Conservation (phyloP, 1,140 invertebrate species). For the Apis cerana region DNA sequence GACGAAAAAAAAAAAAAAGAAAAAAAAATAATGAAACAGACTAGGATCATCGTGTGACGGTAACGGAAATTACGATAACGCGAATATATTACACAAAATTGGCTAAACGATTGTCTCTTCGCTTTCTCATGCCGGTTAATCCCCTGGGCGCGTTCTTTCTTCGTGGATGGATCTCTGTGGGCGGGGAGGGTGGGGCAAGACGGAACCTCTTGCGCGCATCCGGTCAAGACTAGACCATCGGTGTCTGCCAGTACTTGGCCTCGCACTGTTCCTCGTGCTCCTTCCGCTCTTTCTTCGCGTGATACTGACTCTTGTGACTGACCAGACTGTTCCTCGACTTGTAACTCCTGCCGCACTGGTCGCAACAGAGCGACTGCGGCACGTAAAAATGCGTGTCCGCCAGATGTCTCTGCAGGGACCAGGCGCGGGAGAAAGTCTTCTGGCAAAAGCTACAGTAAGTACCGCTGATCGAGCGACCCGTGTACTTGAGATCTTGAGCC, state of each 20-base stretch:
- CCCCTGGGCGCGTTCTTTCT: neutral
- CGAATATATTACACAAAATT: neutral
- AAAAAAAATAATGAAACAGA: no score
- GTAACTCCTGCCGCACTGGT: slow-evolving; percentile 81
- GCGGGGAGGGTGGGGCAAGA: neutral
- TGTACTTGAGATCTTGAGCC: slow-evolving; percentile 47
- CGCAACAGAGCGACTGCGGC: slow-evolving; percentile 80
- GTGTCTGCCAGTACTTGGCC: slow-evolving; percentile 59
- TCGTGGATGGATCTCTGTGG: neutral
- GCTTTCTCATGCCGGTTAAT: no score
- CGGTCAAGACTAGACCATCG: slow-evolving; percentile 26
- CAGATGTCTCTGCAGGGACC: slow-evolving; percentile 82
- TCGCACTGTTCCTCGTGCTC: slow-evolving; percentile 67
- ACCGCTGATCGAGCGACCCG: slow-evolving; percentile 56
- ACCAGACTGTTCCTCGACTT: slow-evolving; percentile 82
- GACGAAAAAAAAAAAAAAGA: no score
- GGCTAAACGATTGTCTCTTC: no score
- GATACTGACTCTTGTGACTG: slow-evolving; percentile 82
- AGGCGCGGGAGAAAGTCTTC: slow-evolving; percentile 81
- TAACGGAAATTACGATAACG: no score
- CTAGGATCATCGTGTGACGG: no score
- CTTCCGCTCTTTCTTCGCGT: slow-evolving; percentile 76
- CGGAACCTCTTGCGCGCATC: slow-evolving; percentile 11
- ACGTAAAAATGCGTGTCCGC: slow-evolving; percentile 82
- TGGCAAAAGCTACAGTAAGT: slow-evolving; percentile 80